Percentiles rank a stretch among this genome's conserved stretches.
These are phyloP conservation scores for Thalassaphorura encarpata DNA, from an alignment of 1,140 invertebrate species.

Conservation along the genomic window DNA sequence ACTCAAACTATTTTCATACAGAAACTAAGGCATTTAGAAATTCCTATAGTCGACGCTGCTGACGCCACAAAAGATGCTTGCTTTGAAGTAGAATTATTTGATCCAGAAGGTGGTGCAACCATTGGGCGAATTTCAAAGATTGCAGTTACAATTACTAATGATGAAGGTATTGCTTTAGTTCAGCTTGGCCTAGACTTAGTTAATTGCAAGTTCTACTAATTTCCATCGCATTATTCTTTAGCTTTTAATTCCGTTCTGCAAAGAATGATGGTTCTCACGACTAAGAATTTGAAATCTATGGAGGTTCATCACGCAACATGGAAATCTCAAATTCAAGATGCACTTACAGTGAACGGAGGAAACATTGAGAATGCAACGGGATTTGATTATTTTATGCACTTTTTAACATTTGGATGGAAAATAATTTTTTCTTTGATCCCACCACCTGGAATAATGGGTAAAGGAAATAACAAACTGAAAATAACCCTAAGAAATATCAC, in stretches of 20 bases:
- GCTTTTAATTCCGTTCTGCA: slow-evolving; percentile 52
- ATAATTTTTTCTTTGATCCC: slow-evolving; percentile 25
- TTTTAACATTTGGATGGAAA: slow-evolving; percentile 56
- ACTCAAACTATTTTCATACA: slow-evolving; percentile 23
- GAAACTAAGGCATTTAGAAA: slow-evolving; percentile 43
- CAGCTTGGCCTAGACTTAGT: neutral
- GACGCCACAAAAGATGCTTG: slow-evolving; percentile 55
- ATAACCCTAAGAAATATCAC: no score
- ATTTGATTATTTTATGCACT: slow-evolving; percentile 54
- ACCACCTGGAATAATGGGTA: slow-evolving; percentile 9
- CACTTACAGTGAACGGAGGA: slow-evolving; percentile 55
- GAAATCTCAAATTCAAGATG: slow-evolving; percentile 48
- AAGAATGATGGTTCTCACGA: slow-evolving; percentile 47
- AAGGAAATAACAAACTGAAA: no score
- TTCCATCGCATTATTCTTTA: slow-evolving; percentile 35
- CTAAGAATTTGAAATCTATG: slow-evolving; percentile 48
- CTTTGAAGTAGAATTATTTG: slow-evolving; percentile 50
- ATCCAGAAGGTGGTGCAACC: slow-evolving; percentile 46
- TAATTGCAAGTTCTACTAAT: no score
- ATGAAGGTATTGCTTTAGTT: slow-evolving; percentile 45
- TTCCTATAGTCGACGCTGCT: slow-evolving; percentile 52
- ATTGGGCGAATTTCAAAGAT: slow-evolving; percentile 47
- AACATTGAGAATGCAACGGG: slow-evolving; percentile 48
- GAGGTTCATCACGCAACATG: slow-evolving; percentile 48
- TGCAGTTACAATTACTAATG: slow-evolving; percentile 57